Percentiles rank a stretch among this genome's conserved stretches.
Evolutionary conservation across 2,797 vertebrate species (phyloP).

Genomic region (Protosalanx chinensis): DNA sequence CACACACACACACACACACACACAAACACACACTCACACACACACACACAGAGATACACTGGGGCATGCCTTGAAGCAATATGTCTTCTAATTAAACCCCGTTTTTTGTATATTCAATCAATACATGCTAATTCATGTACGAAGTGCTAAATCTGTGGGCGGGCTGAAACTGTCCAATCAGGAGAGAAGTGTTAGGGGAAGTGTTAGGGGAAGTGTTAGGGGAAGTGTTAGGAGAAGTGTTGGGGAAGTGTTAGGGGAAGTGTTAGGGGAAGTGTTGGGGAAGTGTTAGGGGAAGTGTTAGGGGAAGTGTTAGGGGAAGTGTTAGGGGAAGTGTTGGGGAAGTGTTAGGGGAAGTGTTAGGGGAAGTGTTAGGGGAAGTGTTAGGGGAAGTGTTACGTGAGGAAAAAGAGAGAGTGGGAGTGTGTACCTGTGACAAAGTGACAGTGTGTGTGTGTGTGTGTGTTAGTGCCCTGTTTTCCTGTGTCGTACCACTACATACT

Average conservation of each 20-base stretch:
- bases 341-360: no score
- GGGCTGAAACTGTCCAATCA: not conserved
- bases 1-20: conserved; percentile 4
- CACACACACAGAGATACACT: not conserved
- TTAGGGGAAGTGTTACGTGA: no score
- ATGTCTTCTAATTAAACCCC: not conserved
- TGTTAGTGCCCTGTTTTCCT: not conserved
- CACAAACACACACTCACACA: not conserved
- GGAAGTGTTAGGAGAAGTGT: no score
- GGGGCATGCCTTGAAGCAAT: not conserved
- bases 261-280: no score
- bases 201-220: no score
- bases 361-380: no score
- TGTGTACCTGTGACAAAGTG: not conserved
- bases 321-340: no score
- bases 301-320: no score
- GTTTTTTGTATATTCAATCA: not conserved
- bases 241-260: no score
- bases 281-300: no score
- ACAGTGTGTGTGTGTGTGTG: conserved; percentile 11
- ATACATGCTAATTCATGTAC: no score
- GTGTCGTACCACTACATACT: not conserved
- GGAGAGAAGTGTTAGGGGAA: not conserved
- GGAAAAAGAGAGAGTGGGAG: not conserved
- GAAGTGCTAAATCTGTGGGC: no score